These are phyloP conservation scores for Butorides virescens DNA, from an alignment of 2,113 vertebrate species.

Conservation along the genomic window DNA sequence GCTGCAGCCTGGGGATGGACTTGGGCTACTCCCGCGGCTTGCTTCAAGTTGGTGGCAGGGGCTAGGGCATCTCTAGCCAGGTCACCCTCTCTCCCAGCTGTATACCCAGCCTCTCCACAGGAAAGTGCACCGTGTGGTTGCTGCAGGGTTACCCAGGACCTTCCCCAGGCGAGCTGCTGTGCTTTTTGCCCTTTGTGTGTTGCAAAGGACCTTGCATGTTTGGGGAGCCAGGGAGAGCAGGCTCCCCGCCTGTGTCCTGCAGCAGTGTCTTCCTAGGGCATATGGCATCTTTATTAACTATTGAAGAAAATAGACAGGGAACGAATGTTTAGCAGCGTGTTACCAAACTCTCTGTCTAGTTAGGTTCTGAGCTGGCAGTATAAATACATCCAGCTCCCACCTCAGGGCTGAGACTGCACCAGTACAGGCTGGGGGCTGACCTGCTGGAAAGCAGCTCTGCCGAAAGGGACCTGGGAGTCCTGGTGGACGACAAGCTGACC, in stretches of 20 bases:
- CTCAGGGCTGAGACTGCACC: not conserved
- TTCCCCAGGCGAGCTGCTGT: not conserved
- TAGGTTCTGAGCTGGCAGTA: not conserved
- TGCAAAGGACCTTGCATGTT: not conserved
- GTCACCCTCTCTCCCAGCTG: not conserved
- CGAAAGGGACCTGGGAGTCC: no score
- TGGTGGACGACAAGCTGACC: no score
- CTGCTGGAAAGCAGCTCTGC: no score
- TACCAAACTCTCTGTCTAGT: not conserved
- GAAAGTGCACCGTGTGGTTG: not conserved
- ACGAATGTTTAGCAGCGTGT: not conserved
- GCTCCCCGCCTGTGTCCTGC: not conserved
- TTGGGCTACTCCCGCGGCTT: not conserved
- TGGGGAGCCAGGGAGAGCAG: not conserved
- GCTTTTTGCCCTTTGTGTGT: not conserved
- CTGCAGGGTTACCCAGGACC: not conserved
- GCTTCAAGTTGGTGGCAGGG: not conserved
- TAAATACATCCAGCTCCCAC: not conserved
- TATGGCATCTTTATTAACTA: fast-evolving
- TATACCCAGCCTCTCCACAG: not conserved
- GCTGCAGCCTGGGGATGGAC: not conserved
- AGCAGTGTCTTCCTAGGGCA: not conserved
- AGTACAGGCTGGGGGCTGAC: no score
- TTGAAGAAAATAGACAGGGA: not conserved
- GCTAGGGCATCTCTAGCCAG: not conserved